Conservation (phyloP, 1,140 invertebrate genomes). For the Ephestia elutella region DNA sequence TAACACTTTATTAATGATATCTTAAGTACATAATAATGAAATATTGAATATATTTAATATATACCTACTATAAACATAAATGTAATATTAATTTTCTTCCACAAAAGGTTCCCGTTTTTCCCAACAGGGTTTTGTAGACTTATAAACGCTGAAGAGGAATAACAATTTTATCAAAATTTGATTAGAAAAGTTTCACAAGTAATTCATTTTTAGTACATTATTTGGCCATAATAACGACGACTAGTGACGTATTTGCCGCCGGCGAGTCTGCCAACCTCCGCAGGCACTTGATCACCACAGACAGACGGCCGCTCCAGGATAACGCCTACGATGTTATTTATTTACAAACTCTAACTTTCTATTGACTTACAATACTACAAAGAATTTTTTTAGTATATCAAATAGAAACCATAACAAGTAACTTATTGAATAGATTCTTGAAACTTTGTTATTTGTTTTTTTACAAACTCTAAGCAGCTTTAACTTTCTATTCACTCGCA, state of each 20-base stretch:
- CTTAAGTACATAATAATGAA: too few relatives aligned
- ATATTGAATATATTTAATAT: too few relatives aligned
- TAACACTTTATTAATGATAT: too few relatives aligned
- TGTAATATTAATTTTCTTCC: too few relatives aligned
- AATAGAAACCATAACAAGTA: neutral
- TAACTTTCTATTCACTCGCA: neutral
- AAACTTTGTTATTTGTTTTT: too few relatives aligned
- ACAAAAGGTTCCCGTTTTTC: too few relatives aligned
- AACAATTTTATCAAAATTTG: too few relatives aligned
- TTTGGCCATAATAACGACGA: conserved; percentile 5
- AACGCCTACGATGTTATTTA: conserved; percentile 20
- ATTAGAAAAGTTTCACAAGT: too few relatives aligned
- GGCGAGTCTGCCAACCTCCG: conserved; percentile 22
- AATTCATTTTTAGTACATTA: neutral
- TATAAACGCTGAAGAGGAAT: too few relatives aligned
- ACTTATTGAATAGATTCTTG: neutral
- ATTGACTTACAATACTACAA: neutral
- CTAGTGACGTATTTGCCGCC: conserved; percentile 22
- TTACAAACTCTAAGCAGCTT: conserved; percentile 9
- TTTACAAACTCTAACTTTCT: conserved; percentile 9
- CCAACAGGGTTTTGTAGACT: too few relatives aligned
- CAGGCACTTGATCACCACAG: conserved; percentile 18
- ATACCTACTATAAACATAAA: too few relatives aligned
- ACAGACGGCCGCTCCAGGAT: conserved; percentile 17
- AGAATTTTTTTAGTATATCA: neutral